Evolutionary conservation across 2,113 vertebrate species (phyloP), one percentile per base, ranked within the genome.

Genomic region (Polypterus bichir): DNA sequence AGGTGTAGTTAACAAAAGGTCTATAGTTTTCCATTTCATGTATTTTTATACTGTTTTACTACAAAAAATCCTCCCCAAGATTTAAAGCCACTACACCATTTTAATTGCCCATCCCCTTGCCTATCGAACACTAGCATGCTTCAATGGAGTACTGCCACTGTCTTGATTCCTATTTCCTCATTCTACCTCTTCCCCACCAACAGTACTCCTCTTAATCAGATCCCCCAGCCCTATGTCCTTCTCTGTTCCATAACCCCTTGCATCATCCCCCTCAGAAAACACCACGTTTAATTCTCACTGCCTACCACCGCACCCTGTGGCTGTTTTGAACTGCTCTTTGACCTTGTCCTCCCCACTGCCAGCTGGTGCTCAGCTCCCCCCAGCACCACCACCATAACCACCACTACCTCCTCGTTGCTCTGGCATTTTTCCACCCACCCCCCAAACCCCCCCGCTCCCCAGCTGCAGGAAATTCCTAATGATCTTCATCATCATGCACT

Each of bases 391-490:
- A 47, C 66, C 55, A 58, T 11, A 67, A 59, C 70, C 10, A 54
- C 61, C 57, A 44, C 57, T 47, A 44, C 49, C 11, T 46, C 74
- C 76, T 70, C 71, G 69, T 67, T 55, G 62, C 57, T 61, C 47
- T 4, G 44, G 5, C 56, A 60, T 44, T 62, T 64, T 60, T 69
- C 59, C 57, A 56, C 65, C 67, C 68, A 67, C 69, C 72, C 71
- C 69, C 72, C 72, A 69, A 70, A 68, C 71, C 73, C 63, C 51
- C 71, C 71, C 60, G 81, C 82, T 86, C 83, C 81, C 84, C 89
- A 90, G 88, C 89, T 88, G 88, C 91, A 92, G 91, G 89, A 94
- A 92, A 92, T 93, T 92, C 91, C 91, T 90, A 89, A 93, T 90
- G 89, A 88, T 90, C 89, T 91, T 87, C 89, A 91, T 92, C 91